Evolutionary conservation across 2,113 vertebrate species (phyloP), one percentile per base, ranked within the genome.

Genomic region (Phaethon lepturus): DNA sequence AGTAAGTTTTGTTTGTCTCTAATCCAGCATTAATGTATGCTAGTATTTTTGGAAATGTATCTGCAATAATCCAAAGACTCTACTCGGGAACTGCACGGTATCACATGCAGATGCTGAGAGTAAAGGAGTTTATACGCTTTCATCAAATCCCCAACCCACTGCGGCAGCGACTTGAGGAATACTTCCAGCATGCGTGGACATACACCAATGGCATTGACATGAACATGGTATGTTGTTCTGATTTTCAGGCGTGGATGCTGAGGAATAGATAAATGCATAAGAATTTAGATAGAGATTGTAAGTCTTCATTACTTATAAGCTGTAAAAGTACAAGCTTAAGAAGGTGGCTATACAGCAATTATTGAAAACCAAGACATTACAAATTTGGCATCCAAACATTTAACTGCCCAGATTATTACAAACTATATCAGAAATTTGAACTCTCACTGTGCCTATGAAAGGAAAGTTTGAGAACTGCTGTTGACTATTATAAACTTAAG

Each of bases 181-280:
- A 99, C 91, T 99, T 99, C 98, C 99, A 99, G 89, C 99, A 99
- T 17, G 99, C 99, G 0, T 99, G 99, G 99, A 99, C 99, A 29
- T 99, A 99, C 98, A 99, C 99, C 92, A 99, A 99, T 31, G 99
- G 99, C 98, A 99, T 99, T 85, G 99, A 99, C 96, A 99, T 99
- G 99, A 99, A 99, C 97, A 99, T 99, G 99, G 99, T 99, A 99
- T 98, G 99, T 98, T 97, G 64, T 72, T 97, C 85, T 94, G 73
- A 64, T 98, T 97, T 92, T 94, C 69, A 94, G 89, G 86, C 69
- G 89, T 4, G 3, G 13, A 13, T 85, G 29, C 52, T 38, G 44
- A 89, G 38, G 45, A 86, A 62, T 40, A 88, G 68, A 75, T 45
- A 45, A 75, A 91, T 92, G 56, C 60, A 84, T 60, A 17, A 87